Conservation (phyloP, 1,140 invertebrate genomes). For the Drosophila triauraria region DNA sequence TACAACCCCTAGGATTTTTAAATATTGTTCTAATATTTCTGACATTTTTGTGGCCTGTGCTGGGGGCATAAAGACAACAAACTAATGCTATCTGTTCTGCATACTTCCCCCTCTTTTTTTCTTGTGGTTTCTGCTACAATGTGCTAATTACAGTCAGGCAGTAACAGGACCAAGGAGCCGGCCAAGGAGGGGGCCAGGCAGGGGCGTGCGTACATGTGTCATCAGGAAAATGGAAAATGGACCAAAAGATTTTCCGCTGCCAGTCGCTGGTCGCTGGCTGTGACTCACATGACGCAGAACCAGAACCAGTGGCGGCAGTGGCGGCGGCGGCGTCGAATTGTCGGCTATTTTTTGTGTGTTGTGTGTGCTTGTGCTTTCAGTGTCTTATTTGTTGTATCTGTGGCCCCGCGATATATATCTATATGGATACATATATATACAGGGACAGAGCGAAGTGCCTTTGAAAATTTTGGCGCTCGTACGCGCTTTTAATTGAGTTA, state of each 20-base stretch:
- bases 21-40: background rate
- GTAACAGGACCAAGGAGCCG: conserved; percentile 62
- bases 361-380: background rate
- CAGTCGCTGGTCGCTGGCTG: conserved; percentile 32
- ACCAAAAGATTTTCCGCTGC: conserved; percentile 60
- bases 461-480: conserved; percentile 76
- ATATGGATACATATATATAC: conserved; percentile 3
- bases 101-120: background rate
- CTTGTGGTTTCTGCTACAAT: conserved; percentile 47
- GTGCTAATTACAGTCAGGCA: conserved; percentile 73
- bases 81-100: conserved; percentile 7
- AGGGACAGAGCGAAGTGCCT: conserved; percentile 59
- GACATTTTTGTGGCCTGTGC: conserved; percentile 21
- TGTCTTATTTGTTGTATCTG: background rate
- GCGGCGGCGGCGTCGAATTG: conserved; percentile 62
- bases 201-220: conserved; percentile 23
- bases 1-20: too few relatives aligned
- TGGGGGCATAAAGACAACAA: conserved; percentile 37
- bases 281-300: conserved; percentile 82
- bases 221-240: conserved; percentile 39
- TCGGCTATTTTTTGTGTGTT: conserved; percentile 54
- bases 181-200: conserved; percentile 30
- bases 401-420: background rate
- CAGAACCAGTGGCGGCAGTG: conserved; percentile 48
- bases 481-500: conserved; percentile 81